phyloP scores from a whole-genome alignment of 2,797 vertebrate genomes.

The Pagetopsis macropterus region DNA sequence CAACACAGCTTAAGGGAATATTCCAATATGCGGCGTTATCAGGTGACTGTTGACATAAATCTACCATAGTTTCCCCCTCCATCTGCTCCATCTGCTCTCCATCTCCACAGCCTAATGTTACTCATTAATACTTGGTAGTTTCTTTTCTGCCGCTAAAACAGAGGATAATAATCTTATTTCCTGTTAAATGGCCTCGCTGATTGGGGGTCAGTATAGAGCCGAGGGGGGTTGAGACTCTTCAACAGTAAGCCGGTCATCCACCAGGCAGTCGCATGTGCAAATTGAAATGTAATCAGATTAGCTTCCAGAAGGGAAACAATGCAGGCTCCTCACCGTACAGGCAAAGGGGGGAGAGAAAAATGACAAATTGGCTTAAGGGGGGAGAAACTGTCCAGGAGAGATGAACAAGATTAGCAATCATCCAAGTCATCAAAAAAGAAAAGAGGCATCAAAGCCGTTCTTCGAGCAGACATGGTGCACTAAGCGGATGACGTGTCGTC shows the following conservation, averaged over 20 bases:
- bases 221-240: conserved; percentile 52
- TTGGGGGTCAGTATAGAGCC: conserved; percentile 48
- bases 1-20: not conserved
- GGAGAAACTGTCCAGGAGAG: conserved; percentile 53
- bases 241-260: conserved; percentile 76
- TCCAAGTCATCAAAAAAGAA: conserved; percentile 49
- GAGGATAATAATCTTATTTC: conserved; percentile 69
- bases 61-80: conserved; percentile 31
- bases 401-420: conserved; percentile 58
- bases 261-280: conserved; percentile 81
- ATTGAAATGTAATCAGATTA: conserved; percentile 83
- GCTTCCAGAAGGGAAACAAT: conserved; percentile 74
- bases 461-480: conserved; percentile 15
- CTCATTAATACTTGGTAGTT: conserved; percentile 55
- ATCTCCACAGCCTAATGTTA: conserved; percentile 45
- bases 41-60: conserved; percentile 21
- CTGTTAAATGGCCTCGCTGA: conserved; percentile 63
- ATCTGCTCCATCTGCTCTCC: conserved; percentile 56
- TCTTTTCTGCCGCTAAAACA: conserved; percentile 52
- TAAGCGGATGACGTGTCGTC: conserved; percentile 29
- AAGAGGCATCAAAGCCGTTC: conserved; percentile 35
- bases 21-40: conserved; percentile 11
- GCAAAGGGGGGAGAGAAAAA: conserved; percentile 13
- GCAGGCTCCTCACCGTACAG: conserved; percentile 55
- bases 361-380: conserved; percentile 67